A percentile compares a stretch with the other conserved stretches of the same genome.
phyloP scores from a whole-genome alignment of 2,888 invertebrate genomes.

The Galeopsomyia nigrocyanea region DNA sequence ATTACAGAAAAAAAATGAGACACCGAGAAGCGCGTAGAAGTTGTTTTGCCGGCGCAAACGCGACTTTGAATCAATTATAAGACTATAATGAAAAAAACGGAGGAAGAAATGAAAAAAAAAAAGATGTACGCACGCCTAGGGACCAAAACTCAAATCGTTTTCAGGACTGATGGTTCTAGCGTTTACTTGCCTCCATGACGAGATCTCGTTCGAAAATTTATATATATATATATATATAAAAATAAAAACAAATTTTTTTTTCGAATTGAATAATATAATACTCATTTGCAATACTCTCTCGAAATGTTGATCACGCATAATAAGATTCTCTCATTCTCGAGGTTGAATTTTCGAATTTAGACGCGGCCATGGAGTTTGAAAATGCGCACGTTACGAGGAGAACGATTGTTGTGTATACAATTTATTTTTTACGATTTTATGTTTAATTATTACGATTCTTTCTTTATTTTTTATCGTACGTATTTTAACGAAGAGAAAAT shows the following conservation, averaged over 20 bases:
- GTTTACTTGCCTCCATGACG: constrained; percentile 58
- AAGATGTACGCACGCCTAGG: constrained; percentile 39
- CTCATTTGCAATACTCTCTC: constrained; percentile 29
- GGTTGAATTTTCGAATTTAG: constrained; percentile 18
- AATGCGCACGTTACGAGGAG: constrained; percentile 30
- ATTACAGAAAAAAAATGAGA: constrained; percentile 36
- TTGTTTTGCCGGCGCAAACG: constrained; percentile 36
- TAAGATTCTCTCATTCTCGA: background rate
- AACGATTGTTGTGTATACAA: constrained; percentile 42
- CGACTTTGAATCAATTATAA: constrained; percentile 38
- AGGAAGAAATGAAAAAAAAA: constrained; percentile 45
- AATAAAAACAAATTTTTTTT: background rate
- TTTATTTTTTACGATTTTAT: constrained; percentile 39
- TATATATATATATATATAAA: background rate
- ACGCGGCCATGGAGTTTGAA: constrained; percentile 25
- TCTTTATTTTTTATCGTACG: constrained; percentile 26
- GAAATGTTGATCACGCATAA: background rate
- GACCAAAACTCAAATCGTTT: constrained; percentile 52
- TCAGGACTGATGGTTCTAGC: constrained; percentile 66
- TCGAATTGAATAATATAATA: constrained; percentile 18
- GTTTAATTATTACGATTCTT: constrained; percentile 8
- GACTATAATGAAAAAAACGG: constrained; percentile 49
- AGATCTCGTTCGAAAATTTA: constrained; percentile 35
- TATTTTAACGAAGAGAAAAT: constrained; percentile 16
- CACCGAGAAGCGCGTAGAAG: constrained; percentile 44